Conservation (phyloP, 2,113 vertebrate species). For the Lethenteron reissneri region DNA sequence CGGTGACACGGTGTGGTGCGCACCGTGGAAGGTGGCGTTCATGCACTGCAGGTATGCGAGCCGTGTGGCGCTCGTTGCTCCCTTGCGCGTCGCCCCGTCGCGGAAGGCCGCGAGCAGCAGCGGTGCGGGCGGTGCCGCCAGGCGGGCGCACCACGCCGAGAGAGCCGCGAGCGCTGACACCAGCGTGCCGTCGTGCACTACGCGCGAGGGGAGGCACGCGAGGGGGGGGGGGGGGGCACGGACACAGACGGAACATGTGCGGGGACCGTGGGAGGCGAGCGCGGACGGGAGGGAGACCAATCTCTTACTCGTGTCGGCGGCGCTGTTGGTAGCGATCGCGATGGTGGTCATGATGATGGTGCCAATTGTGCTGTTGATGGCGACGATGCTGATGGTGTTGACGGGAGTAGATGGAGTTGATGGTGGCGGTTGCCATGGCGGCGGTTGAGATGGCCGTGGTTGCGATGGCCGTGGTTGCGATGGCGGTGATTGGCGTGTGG, state of each 20-base stretch:
- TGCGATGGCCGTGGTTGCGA: background rate
- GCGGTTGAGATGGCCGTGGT: background rate
- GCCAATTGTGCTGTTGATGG: too few relatives aligned
- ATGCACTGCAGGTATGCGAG: conserved; percentile 78
- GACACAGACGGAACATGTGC: too few relatives aligned
- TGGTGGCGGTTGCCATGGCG: background rate
- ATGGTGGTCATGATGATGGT: too few relatives aligned
- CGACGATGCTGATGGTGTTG: too few relatives aligned
- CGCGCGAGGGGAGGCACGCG: background rate
- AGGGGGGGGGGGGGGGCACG: too few relatives aligned
- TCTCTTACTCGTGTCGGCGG: too few relatives aligned
- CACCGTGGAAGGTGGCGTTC: conserved; percentile 71
- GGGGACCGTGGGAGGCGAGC: too few relatives aligned
- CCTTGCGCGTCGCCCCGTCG: conserved; percentile 78
- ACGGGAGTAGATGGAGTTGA: too few relatives aligned
- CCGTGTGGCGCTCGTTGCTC: conserved; percentile 59
- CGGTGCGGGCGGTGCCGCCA: conserved; percentile 49
- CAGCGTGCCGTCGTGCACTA: conserved; percentile 77
- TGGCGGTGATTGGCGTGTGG: background rate
- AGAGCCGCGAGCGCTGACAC: conserved; percentile 62
- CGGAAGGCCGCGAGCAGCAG: conserved; percentile 67
- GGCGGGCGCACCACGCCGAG: conserved; percentile 60
- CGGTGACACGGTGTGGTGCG: conserved; percentile 10
- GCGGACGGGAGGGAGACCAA: too few relatives aligned
- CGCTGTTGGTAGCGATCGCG: too few relatives aligned